Base-by-base conservation (phyloP, 2,113 vertebrate genomes). In the Neolamprologus brichardi region DNA sequence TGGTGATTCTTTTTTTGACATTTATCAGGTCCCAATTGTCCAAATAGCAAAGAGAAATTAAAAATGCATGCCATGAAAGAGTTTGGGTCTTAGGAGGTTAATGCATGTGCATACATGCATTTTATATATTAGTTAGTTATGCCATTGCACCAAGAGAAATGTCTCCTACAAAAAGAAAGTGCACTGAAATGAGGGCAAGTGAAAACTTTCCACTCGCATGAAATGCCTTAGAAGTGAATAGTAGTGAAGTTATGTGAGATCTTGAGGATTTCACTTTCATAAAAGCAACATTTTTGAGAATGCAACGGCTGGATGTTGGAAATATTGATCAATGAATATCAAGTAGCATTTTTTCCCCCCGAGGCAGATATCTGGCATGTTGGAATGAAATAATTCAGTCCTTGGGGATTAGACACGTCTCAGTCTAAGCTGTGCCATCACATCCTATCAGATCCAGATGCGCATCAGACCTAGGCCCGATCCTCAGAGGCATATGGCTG, bases 391-490 rank as follows among this genome's bases (percentile, higher is more conserved):
- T 87, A 92, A 94, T 89, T 93, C 93, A 92, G 84, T 88, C 90
- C 82, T 82, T 14, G 5, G 90, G 93, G 94, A 95, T 95, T 94
- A 95, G 91, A 95, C 92, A 94, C 87, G 92, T 95, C 94, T 94
- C 86, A 2, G 89, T 91, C 92, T 94, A 86, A 93, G 87, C 91
- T 93, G 86, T 94, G 92, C 93, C 93, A 95, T 96, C 90, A 92
- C 92, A 94, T 93, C 86, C 87, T 84, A 94, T 91, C 89, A 89
- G 90, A 95, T 94, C 93, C 95, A 95, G 94, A 94, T 95, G 95
- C 92, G 90, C 79, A 72, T 92, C 94, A 94, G 89, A 90, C 82
- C 37, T 37, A 6, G 87, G 67, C 80, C 60, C 79, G 82, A 94
- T 92, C 93, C 91, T 84, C 58, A 91, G 84, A 86, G 62, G 20